Evolutionary conservation across 1,140 invertebrate genomes (phyloP).

Genomic region (Octopus sinensis): DNA sequence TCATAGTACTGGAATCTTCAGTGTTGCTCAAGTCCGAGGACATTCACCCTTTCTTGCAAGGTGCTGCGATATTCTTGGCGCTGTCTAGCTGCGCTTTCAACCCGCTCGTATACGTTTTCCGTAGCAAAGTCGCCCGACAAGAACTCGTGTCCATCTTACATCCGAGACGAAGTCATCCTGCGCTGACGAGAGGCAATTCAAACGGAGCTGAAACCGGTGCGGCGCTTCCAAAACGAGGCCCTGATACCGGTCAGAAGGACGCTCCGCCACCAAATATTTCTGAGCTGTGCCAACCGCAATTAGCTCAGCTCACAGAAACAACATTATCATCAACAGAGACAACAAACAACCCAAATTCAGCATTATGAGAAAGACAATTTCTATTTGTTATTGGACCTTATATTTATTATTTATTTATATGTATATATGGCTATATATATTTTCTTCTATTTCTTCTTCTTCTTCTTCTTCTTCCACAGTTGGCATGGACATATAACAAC

Average conservation of each 20-base stretch:
- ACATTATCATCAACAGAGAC: conserved; percentile 29
- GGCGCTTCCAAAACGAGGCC: conserved; percentile 17
- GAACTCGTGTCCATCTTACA: conserved; percentile 37
- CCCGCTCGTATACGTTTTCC: conserved; percentile 64
- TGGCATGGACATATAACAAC: not conserved
- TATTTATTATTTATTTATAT: not conserved
- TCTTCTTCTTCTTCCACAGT: no score
- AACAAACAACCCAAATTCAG: not conserved
- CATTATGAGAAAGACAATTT: not conserved
- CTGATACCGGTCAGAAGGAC: conserved; percentile 27
- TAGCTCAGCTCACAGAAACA: conserved; percentile 29
- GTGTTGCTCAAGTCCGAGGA: conserved; percentile 38
- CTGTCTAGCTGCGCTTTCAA: conserved; percentile 57
- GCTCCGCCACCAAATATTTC: conserved; percentile 23
- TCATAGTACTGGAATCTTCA: conserved; percentile 46
- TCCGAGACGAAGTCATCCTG: not conserved
- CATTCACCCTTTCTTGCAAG: conserved; percentile 37
- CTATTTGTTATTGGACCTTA: not conserved
- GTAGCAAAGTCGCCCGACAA: conserved; percentile 57
- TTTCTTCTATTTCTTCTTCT: not conserved
- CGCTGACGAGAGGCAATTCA: not conserved
- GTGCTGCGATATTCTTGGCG: conserved; percentile 46
- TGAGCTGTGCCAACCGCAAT: conserved; percentile 18
- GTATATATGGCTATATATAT: not conserved
- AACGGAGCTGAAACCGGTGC: conserved; percentile 18